Conservation (phyloP, 2,888 invertebrate species). For the Luperina nickerlii region DNA sequence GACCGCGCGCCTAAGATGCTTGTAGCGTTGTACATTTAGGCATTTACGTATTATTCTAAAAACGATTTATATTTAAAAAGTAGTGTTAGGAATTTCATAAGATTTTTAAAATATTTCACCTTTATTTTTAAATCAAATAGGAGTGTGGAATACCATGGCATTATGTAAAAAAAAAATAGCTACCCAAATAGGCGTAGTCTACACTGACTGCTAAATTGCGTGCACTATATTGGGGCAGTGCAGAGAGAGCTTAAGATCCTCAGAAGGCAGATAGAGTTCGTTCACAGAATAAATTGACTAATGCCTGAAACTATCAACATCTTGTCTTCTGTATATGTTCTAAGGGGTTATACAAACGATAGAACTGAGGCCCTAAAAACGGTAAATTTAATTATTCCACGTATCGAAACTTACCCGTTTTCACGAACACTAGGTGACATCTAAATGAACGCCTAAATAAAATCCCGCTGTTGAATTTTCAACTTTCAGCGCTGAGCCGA, state of each 20-base stretch:
- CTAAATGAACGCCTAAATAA: background rate
- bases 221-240: background rate
- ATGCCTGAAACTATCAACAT: background rate
- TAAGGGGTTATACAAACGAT: slow-evolving; percentile 4
- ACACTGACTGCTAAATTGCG: background rate
- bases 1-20: background rate
- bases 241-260: background rate
- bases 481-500: background rate
- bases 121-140: slow-evolving; percentile 21
- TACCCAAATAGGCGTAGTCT: background rate
- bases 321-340: slow-evolving; percentile 7
- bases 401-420: background rate
- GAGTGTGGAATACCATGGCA: slow-evolving; percentile 2
- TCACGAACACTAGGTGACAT: background rate
- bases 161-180: background rate
- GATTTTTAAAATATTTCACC: slow-evolving; percentile 32
- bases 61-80: background rate
- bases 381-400: background rate
- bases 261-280: background rate
- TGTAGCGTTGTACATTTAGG: background rate
- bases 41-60: background rate
- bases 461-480: background rate
- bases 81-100: background rate
- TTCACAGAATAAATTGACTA: background rate
- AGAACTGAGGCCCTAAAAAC: background rate